Base-by-base conservation (phyloP, 2,113 vertebrate genomes). In the Catharus bicknelli region DNA sequence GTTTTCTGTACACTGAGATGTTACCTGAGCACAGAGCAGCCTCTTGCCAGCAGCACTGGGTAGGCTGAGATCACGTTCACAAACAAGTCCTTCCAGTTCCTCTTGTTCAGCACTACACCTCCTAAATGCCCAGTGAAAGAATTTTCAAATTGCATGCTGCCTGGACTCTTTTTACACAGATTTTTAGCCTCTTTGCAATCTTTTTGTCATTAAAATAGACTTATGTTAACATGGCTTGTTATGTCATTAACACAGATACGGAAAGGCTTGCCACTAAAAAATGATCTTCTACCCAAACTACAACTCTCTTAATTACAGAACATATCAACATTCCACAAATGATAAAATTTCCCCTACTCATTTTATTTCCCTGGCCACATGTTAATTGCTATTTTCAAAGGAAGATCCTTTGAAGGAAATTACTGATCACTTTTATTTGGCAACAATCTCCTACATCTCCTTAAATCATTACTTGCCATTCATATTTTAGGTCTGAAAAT, bases 1-100 rank as follows among this genome's bases (percentile, higher is more conserved):
- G 5, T 42, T 13, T 25, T 50, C 30, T 87, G 53, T 32, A 48
- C 42, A 10, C 0, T 47, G 50, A 38, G 26, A 5, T 19, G 69
- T 47, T 10, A 13, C 61, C 2, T 48, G 48, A 69, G 53, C 9
- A 0, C 2, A 29, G 58, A 82, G 79, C 66, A 84, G 74, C 57
- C 17, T 78, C 74, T 17, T 84, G 66, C 34, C 78, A 83, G 74
- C 73, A 67, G 16, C 12, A 19, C 61, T 54, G 51, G 70, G 27
- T 59, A 54, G 69, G 87, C 89, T 84, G 73, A 87, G 54, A 29
- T 83, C 63, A 38, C 26, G 6, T 8, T 38, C 70, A 79, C 72
- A 51, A 93, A 91, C 93, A n/a, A 93, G 95, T 86, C 25, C 3
- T 95, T 91, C 95, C 90, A 70, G 95, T 94, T 96, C 55, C 72